phyloP scores from a whole-genome alignment of 2,797 vertebrate species.

The Urocyon cinereoargenteus region DNA sequence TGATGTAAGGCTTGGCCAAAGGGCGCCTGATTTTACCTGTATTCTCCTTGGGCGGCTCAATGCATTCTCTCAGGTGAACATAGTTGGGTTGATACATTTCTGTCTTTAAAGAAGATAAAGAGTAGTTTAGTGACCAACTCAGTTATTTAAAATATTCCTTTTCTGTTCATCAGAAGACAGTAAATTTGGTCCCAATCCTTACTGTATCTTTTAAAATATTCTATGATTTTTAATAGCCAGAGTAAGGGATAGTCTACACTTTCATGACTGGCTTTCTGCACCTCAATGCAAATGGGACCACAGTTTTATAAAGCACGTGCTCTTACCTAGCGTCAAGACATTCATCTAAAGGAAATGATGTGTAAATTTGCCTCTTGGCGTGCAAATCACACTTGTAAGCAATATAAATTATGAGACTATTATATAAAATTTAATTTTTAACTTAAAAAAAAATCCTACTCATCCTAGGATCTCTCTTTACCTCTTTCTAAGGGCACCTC shows the following conservation, averaged over 20 bases:
- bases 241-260: conserved; percentile 69
- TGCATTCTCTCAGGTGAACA: conserved; percentile 71
- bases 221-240: conserved; percentile 48
- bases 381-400: conserved; percentile 65
- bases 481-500: background rate
- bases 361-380: conserved; percentile 51
- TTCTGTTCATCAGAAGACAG: conserved; percentile 37
- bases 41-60: conserved; percentile 73
- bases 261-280: conserved; percentile 72
- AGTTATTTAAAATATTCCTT: conserved; percentile 67
- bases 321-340: conserved; percentile 61
- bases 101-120: conserved; percentile 80
- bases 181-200: conserved; percentile 66
- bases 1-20: conserved; percentile 44
- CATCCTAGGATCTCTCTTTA: background rate
- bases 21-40: conserved; percentile 64
- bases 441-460: conserved; percentile 54
- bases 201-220: conserved; percentile 35
- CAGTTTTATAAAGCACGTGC: conserved; percentile 70
- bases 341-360: conserved; percentile 64
- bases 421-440: conserved; percentile 69
- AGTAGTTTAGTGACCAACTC: conserved; percentile 52
- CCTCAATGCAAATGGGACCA: conserved; percentile 68
- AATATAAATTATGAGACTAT: conserved; percentile 76
- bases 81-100: conserved; percentile 73